phyloP scores from a whole-genome alignment of 2,797 vertebrate species.

The Chelon labrosus region DNA sequence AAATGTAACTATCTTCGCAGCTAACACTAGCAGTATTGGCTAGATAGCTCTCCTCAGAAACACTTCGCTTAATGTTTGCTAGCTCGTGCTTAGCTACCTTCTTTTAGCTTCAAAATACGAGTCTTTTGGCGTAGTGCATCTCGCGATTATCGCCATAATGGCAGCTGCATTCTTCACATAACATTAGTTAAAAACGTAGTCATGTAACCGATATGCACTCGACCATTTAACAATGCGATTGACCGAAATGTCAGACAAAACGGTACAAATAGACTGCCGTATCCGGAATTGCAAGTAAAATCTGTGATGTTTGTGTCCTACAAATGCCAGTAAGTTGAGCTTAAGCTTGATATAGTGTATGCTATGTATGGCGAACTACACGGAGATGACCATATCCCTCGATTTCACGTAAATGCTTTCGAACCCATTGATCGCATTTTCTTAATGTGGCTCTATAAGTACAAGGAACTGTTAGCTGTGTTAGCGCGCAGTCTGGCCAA shows the following conservation, averaged over 20 bases:
- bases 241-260: background rate
- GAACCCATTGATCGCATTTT: slow-evolving; percentile 47
- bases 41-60: slow-evolving; percentile 11
- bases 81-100: slow-evolving; percentile 53
- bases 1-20: background rate
- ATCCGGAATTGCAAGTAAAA: slow-evolving; percentile 7
- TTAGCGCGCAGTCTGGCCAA: slow-evolving; percentile 55
- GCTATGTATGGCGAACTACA: background rate
- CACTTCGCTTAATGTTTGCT: slow-evolving; percentile 29
- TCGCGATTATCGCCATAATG: slow-evolving; percentile 42
- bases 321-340: background rate
- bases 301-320: slow-evolving; percentile 17
- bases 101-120: slow-evolving; percentile 28
- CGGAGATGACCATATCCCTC: background rate
- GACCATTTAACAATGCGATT: background rate
- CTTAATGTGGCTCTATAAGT: slow-evolving; percentile 64
- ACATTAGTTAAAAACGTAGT: background rate
- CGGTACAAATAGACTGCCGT: background rate
- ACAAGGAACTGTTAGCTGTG: slow-evolving; percentile 51
- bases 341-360: background rate
- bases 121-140: slow-evolving; percentile 11
- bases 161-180: slow-evolving; percentile 26
- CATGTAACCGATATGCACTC: background rate
- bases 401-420: slow-evolving; percentile 11
- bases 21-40: slow-evolving; percentile 21